Base-by-base conservation (phyloP, 2,888 invertebrate species). In the Carpatolechia fugitivella region DNA sequence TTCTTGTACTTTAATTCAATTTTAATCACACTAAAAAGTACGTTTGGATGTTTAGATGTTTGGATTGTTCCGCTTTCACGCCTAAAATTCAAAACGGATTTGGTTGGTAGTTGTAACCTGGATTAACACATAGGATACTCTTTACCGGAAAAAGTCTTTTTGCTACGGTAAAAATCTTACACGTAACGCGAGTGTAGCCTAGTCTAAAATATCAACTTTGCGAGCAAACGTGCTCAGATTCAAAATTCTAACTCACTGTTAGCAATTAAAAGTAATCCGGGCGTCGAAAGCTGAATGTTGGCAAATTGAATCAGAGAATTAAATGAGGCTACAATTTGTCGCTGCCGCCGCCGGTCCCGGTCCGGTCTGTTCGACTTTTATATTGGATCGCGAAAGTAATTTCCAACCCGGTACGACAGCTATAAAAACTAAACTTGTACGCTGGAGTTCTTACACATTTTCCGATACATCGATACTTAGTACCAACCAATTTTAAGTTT, bases 241-340 rank as follows among this genome's bases (percentile, higher is more conserved):
- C 8, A 20, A 41, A 20, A 52, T 41, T 41, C 24, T 31, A 41
- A 52, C 41, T 31, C 18, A 18, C 5, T 31, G 6, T 11, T 16
- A 36, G 47, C 14, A 47, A 16, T 47, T 52, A 33, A 52, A 36
- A 36, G 14, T 2, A 36, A 14, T 14, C 1, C 36, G 13, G 36
- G 14, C n/a, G 14, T 14, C 36, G 4, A 14, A 36, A n/a, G 13
- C 11, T 13, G 14, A 36, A 36, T 36, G 24, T 24, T 24, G 2
- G 13, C n/a, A 36, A 36, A 14, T 35, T 13, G 35, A 35, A 24
- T 24, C 35, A 35, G 31, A 16, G 13, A 48, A 48, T 48, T 48
- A 48, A 48, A 31, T 33, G 47, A 48, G 31, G 13, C 47, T 31
- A 31, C 31, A 48, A 31, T 33, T 48, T 33, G 31, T 48, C 36